Conservation (phyloP, 30 jellyfish, hydroid and myxozoan genomes). For the Clytia hemisphaerica region DNA sequence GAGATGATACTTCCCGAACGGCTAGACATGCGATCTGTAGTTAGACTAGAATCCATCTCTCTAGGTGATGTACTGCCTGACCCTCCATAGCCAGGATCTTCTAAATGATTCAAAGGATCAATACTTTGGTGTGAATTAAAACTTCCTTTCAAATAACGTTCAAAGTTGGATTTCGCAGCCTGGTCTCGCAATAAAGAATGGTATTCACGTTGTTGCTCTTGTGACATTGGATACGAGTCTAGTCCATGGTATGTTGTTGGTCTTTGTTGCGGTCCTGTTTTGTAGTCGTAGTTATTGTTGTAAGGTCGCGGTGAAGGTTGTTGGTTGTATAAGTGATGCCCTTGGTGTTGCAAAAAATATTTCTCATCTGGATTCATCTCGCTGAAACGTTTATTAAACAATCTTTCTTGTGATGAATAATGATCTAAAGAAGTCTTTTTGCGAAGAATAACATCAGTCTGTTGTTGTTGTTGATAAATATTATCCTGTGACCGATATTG, state of each 20-base stretch:
- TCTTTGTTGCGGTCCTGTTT: not conserved
- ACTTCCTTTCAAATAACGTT: constrained; percentile 20
- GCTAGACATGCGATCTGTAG: constrained; percentile 41
- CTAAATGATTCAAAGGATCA: not conserved
- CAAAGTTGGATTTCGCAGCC: constrained; percentile 28
- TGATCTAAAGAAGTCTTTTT: constrained; percentile 8
- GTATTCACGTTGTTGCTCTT: constrained; percentile 20
- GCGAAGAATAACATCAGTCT: constrained; percentile 13
- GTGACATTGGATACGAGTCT: not conserved
- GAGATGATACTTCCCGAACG: constrained; percentile 80
- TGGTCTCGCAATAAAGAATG: constrained; percentile 28
- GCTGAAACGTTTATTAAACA: constrained; percentile 17
- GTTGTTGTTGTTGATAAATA: constrained; percentile 7
- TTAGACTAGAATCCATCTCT: not conserved
- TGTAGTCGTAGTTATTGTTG: not conserved
- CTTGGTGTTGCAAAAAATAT: no score
- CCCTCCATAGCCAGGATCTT: constrained; percentile 26
- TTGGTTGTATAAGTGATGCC: no score
- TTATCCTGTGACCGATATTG: constrained; percentile 21
- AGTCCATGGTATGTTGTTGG: not conserved
- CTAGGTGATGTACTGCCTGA: constrained; percentile 33
- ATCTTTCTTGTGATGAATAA: constrained; percentile 22
- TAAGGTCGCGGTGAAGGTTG: no score
- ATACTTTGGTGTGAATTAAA: not conserved
- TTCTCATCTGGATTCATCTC: constrained; percentile 19